phyloP scores from a whole-genome alignment of 2,113 vertebrate genomes.

The Rostratula benghalensis region DNA sequence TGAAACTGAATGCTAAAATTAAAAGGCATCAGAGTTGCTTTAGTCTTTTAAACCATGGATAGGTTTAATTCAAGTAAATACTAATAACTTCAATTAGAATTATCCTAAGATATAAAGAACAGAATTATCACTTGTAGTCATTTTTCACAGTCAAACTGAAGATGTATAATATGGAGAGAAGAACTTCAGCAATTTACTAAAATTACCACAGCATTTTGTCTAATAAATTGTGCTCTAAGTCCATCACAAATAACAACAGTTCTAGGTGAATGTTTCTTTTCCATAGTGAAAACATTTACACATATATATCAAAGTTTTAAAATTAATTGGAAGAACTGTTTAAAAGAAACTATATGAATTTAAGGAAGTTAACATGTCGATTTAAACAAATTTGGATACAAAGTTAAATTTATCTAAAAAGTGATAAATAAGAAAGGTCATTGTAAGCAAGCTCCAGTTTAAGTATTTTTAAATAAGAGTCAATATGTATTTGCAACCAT shows the following conservation, averaged over 20 bases:
- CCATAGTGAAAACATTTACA: background rate
- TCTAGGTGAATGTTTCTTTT: background rate
- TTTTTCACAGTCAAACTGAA: background rate
- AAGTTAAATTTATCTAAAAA: background rate
- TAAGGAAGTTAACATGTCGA: background rate
- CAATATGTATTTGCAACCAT: background rate
- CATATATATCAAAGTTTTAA: background rate
- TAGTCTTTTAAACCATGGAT: background rate
- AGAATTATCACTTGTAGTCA: background rate
- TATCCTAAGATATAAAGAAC: background rate
- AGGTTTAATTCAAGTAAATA: background rate
- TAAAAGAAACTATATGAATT: background rate
- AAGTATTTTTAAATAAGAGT: background rate
- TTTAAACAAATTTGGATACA: background rate
- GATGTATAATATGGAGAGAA: background rate
- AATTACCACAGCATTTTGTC: background rate
- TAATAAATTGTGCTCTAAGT: background rate
- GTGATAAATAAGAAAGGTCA: background rate
- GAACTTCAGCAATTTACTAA: background rate
- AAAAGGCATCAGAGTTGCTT: background rate
- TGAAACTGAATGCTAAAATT: background rate
- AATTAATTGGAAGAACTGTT: background rate
- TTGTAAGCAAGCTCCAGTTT: background rate
- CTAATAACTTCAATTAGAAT: slow-evolving; percentile 18
- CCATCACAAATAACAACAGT: background rate